Conservation (phyloP, 2,888 invertebrate species). For the Drosophila multiciliata region DNA sequence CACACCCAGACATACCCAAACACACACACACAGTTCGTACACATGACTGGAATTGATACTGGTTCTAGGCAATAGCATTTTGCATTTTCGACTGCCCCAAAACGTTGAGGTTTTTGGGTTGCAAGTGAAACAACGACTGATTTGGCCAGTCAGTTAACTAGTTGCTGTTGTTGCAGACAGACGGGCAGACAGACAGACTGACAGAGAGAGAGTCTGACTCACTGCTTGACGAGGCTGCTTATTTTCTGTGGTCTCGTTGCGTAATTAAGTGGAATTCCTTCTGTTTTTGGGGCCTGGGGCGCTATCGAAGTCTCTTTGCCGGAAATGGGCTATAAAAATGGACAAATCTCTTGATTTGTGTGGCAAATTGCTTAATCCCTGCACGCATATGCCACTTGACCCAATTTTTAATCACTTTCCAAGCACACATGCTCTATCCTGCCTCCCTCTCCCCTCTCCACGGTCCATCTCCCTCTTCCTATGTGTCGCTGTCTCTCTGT, state of each 20-base stretch:
- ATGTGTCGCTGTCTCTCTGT: constrained; percentile 7
- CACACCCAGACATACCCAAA: background rate
- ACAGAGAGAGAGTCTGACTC: background rate
- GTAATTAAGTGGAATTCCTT: constrained; percentile 51
- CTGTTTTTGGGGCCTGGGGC: constrained; percentile 7
- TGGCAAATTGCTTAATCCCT: constrained; percentile 79
- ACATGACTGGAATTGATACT: constrained; percentile 32
- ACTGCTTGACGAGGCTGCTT: constrained; percentile 46
- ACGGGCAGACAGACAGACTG: background rate
- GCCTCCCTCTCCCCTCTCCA: background rate
- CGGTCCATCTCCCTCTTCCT: constrained; percentile 10
- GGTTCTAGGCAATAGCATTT: constrained; percentile 44
- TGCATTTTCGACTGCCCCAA: constrained; percentile 36
- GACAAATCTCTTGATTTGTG: constrained; percentile 78
- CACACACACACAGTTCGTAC: constrained; percentile 10
- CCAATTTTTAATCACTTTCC: constrained; percentile 81
- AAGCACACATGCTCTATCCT: constrained; percentile 59
- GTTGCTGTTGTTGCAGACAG: constrained; percentile 14
- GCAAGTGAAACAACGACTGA: constrained; percentile 27
- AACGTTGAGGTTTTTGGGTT: constrained; percentile 54
- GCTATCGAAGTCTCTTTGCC: background rate
- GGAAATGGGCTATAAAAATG: constrained; percentile 51
- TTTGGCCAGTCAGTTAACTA: constrained; percentile 49
- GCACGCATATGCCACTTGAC: constrained; percentile 80
- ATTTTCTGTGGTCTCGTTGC: constrained; percentile 31